These are phyloP conservation scores for Tineola bisselliella DNA, from an alignment of 2,888 invertebrate species.

Conservation along the genomic window DNA sequence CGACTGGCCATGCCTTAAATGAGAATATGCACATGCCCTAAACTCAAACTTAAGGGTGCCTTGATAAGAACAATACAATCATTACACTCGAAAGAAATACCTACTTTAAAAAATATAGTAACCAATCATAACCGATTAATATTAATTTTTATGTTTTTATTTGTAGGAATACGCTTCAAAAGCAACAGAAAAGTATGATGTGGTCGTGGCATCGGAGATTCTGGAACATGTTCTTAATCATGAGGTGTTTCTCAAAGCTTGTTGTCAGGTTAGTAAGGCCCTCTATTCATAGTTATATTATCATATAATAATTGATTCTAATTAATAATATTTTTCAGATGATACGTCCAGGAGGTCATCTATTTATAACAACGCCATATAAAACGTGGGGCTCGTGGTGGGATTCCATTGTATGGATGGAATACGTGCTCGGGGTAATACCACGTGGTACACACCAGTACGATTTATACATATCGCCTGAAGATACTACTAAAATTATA, in stretches of 20 bases:
- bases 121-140: too few species aligned
- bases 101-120: too few species aligned
- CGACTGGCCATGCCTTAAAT: too few species aligned
- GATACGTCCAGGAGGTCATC: conserved; percentile 74
- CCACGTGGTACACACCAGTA: background rate
- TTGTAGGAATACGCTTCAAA: conserved; percentile 61
- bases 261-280: conserved; percentile 30
- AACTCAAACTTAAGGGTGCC: too few species aligned
- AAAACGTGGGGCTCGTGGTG: conserved; percentile 39
- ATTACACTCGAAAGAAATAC: too few species aligned
- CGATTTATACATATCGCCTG: background rate
- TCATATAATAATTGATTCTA: too few species aligned
- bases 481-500: background rate
- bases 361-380: conserved; percentile 76
- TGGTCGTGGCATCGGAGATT: conserved; percentile 87
- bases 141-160: background rate
- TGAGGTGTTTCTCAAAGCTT: conserved; percentile 74
- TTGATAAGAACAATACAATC: too few species aligned
- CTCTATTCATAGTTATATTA: too few species aligned
- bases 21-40: too few species aligned
- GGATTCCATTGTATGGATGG: background rate
- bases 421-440: background rate
- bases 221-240: conserved; percentile 87
- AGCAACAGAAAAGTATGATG: conserved; percentile 74
- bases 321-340: conserved; percentile 37